Evolutionary conservation across 2,113 vertebrate genomes (phyloP), one percentile per base, ranked within the genome.

Genomic region (Pelvicachromis taeniatus): DNA sequence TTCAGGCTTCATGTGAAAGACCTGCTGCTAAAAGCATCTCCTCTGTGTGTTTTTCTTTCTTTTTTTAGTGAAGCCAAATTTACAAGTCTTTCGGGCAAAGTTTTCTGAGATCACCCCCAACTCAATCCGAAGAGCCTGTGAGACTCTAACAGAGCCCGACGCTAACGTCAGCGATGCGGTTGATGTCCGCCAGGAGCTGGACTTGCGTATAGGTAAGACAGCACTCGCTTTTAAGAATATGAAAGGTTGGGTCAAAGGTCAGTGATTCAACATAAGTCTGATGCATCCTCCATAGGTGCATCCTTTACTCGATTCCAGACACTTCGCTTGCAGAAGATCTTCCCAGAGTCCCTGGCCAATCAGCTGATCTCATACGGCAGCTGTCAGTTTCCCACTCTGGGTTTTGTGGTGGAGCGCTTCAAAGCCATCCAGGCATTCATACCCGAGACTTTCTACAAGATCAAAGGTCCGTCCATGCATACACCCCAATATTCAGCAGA

Each of bases 341-440:
- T 99, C 75, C 99, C 99, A 0, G 93, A 95, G 9, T 93, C 97
- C 79, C 94, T 99, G 63, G 96, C 98, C 26, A 97, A 98, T 89
- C 99, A 99, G 93, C 96, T 99, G 50, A 98, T 99, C 93, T 99
- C 98, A 82, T 99, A 99, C 0, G 98, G 99, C 48, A 99, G 99
- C 92, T 99, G 99, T 93, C 99, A 99, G 96, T 99, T 99, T 91
- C 99, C 99, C 6, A 99, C 99, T 0, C 94, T 99, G 86, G 99
- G 99, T 2, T 99, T 99, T 61, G 99, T 99, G 61, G 99, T 99
- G 4, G 99, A 99, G 92, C 96, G 98, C 13, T 99, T 99, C 86
- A 99, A 99, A 96, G 97, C 99, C 82, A 99, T 99, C 89, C 98
- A 99, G 91, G 97, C 98, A n/a, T 99, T 99, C 78, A 97, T 99